Base-by-base conservation (phyloP, 1,140 invertebrate genomes). In the Heterodera schachtii region DNA sequence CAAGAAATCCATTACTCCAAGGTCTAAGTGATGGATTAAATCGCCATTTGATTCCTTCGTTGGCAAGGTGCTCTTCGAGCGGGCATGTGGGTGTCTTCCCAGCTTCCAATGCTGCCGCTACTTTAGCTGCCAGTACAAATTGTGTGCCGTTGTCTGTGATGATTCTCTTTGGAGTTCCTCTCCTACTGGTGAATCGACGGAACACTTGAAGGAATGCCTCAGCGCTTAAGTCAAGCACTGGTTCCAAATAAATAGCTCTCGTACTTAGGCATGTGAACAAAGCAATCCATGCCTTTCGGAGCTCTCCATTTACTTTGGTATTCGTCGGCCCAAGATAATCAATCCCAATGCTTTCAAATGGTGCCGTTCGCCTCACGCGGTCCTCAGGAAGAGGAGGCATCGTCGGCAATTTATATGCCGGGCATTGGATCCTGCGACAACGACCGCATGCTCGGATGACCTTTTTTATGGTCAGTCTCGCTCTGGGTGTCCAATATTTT, bases 191-290 rank as follows among this genome's bases (percentile, higher is more conserved):
- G 80, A 91, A 90, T 41, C 90, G 60, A 76, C 81, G 70, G 2
- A 91, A 81, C 19, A 82, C 82, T 67, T 84, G 77, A 7, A 90
- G 73, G 64, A 88, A 89, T 3, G 52, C 81, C 66, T 89, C 81
- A 31, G 90, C 84, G 2, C 79, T 82, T n/a, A 91, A 76, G 76
- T 87, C 86, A 46, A 43, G 60, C 0, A 90, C 87, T 0, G 90
- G 73, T 78, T 91, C 90, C 11, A 92, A 41, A 80, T 92, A 91
- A 2, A 92, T 83, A 0, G 91, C 91, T 75, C 91, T 85, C 86
- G 90, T 74, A 77, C 86, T 66, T 84, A 89, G 79, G 75, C 90
- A 91, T 2, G 90, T 91, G 74, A 90, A 91, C 9, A 92, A 5
- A 9, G 81, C 82, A 8, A 91, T 85, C 71, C 88, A 91, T 2